A percentile compares a stretch with the other conserved stretches of the same genome.
Evolutionary conservation across 1,140 invertebrate species (phyloP).

Genomic region (Drosophila sturtevanti): DNA sequence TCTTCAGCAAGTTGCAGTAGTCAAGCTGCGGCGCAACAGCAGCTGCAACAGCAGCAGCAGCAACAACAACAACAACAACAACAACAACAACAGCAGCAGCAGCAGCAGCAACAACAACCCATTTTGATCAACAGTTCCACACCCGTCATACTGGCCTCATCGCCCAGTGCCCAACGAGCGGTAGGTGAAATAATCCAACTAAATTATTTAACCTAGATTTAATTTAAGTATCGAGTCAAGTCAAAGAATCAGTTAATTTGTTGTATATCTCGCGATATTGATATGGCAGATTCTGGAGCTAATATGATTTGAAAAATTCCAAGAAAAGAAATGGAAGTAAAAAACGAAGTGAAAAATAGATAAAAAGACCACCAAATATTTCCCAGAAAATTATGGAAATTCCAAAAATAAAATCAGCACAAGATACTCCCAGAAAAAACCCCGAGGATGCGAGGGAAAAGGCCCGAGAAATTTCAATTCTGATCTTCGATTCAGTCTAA

Average conservation of each 20-base stretch:
- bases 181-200: constrained; percentile 33
- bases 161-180: constrained; percentile 66
- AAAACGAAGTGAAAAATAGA: background rate
- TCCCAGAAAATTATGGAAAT: no score
- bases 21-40: constrained; percentile 33
- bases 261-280: no score
- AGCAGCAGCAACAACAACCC: constrained; percentile 65
- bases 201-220: background rate
- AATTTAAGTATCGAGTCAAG: no score
- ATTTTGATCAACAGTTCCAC: constrained; percentile 79
- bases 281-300: no score
- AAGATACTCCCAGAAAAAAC: no score
- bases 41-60: constrained; percentile 32
- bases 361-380: background rate
- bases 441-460: no score
- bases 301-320: no score
- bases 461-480: no score
- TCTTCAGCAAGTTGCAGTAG: constrained; percentile 38
- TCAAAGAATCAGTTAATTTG: no score
- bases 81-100: constrained; percentile 46
- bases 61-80: constrained; percentile 33
- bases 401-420: no score
- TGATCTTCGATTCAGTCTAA: no score
- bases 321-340: no score
- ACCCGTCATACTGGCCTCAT: constrained; percentile 74